A percentile compares a stretch with the other conserved stretches of the same genome.
These are phyloP conservation scores for Coptodon bakossiorum DNA, from an alignment of 2,113 vertebrate species.

Conservation along the genomic window DNA sequence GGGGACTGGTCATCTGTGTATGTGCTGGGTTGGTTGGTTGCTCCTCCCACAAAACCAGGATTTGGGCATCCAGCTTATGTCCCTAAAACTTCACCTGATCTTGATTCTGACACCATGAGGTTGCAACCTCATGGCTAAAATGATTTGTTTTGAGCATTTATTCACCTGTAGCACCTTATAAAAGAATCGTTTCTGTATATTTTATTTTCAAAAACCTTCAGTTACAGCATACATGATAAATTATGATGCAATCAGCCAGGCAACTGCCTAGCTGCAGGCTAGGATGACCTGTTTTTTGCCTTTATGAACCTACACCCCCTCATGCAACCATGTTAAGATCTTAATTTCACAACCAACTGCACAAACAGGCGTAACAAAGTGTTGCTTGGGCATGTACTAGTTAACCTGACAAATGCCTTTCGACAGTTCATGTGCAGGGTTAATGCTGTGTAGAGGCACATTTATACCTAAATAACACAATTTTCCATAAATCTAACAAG, in stretches of 20 bases:
- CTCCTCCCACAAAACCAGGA: background rate
- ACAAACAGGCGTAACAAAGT: background rate
- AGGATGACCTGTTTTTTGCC: fast-evolving
- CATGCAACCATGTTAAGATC: background rate
- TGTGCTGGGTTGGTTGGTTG: background rate
- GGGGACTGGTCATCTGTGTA: fast-evolving
- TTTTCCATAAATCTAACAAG: background rate
- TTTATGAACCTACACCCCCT: background rate
- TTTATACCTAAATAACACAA: background rate
- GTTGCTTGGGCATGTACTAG: background rate
- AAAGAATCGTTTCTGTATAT: background rate
- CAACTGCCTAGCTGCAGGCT: background rate
- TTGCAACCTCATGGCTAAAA: background rate
- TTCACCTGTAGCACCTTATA: background rate
- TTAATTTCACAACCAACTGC: background rate
- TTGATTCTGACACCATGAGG: background rate
- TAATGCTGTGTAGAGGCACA: background rate
- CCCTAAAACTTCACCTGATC: background rate
- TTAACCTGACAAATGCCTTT: background rate
- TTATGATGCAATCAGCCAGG: background rate
- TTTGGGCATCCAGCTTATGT: background rate
- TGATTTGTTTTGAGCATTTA: background rate
- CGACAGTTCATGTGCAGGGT: background rate
- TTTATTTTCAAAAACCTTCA: background rate
- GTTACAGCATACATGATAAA: background rate